Evolutionary conservation across 2,113 vertebrate genomes (phyloP).

Genomic region (Conger conger): DNA sequence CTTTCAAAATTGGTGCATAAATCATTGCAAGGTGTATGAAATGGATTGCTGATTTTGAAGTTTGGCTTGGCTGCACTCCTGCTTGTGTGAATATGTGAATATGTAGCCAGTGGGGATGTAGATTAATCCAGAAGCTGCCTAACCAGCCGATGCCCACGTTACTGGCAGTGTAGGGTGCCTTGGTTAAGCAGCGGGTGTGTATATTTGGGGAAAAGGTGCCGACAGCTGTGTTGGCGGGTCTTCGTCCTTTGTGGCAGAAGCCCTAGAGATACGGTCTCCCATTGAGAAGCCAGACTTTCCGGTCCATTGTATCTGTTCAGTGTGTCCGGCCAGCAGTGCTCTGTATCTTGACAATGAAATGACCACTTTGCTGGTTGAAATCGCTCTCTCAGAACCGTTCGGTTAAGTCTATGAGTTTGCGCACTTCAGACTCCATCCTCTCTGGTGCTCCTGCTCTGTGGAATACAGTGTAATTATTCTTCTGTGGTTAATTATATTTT

Average conservation of each 20-base stretch:
- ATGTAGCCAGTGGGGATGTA: neutral
- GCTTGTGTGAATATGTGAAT: constrained; percentile 4
- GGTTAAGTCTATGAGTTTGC: neutral
- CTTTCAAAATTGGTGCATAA: neutral
- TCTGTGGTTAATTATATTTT: neutral
- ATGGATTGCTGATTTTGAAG: neutral
- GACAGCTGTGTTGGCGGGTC: constrained; percentile 9
- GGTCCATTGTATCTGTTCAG: neutral
- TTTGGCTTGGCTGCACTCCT: neutral
- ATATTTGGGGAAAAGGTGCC: neutral
- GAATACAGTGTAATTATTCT: neutral
- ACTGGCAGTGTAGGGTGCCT: constrained; percentile 16
- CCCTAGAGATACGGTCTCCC: neutral
- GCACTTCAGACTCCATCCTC: neutral
- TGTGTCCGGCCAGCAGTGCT: neutral
- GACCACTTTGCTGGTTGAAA: neutral
- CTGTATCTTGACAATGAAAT: neutral
- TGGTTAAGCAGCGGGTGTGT: constrained; percentile 34
- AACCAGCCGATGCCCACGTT: neutral
- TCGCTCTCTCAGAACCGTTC: neutral
- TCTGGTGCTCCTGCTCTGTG: neutral
- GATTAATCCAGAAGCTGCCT: constrained; percentile 6
- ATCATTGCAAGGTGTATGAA: neutral
- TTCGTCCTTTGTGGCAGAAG: constrained; percentile 13
- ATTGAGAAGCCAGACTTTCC: neutral